Evolutionary conservation across 1,140 invertebrate species (phyloP).

Genomic region (Cyrtorhinus lividipennis): DNA sequence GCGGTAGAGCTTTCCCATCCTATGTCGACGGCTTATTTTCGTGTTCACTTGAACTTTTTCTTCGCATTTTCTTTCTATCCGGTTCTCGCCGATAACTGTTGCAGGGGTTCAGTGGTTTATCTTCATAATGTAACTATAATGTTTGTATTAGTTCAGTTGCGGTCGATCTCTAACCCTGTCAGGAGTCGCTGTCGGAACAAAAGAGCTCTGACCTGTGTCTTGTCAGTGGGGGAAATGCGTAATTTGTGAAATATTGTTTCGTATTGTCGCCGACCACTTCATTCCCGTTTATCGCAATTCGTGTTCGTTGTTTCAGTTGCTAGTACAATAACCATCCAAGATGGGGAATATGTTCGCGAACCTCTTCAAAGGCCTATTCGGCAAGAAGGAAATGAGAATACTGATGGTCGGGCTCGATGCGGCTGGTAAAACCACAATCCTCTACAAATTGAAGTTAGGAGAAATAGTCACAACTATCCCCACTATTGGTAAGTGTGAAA

Average conservation of each 20-base stretch:
- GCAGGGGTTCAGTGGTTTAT: too few species aligned
- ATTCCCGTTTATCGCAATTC: too few species aligned
- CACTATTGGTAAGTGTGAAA: constrained; percentile 66
- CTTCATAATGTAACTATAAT: too few species aligned
- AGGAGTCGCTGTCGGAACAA: neutral
- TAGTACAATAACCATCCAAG: constrained; percentile 20
- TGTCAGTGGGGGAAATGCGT: neutral
- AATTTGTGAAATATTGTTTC: neutral
- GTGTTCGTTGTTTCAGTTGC: constrained; percentile 10
- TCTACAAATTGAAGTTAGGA: constrained; percentile 99
- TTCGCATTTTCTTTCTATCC: too few species aligned
- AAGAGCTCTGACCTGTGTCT: constrained; percentile 2
- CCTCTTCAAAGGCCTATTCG: constrained; percentile 57
- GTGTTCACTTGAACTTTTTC: too few species aligned
- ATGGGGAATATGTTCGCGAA: constrained; percentile 29
- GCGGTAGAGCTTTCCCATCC: neutral
- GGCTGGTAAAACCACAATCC: constrained; percentile 98
- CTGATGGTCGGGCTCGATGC: constrained; percentile 93
- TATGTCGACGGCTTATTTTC: too few species aligned
- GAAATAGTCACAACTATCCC: constrained; percentile 99
- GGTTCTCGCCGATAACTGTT: too few species aligned
- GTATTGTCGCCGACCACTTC: neutral
- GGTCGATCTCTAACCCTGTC: neutral
- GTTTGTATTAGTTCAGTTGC: neutral
- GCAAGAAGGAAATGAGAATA: constrained; percentile 98